Evolutionary conservation across 2,888 invertebrate species (phyloP).

Genomic region (Scaptomyza polygonia): DNA sequence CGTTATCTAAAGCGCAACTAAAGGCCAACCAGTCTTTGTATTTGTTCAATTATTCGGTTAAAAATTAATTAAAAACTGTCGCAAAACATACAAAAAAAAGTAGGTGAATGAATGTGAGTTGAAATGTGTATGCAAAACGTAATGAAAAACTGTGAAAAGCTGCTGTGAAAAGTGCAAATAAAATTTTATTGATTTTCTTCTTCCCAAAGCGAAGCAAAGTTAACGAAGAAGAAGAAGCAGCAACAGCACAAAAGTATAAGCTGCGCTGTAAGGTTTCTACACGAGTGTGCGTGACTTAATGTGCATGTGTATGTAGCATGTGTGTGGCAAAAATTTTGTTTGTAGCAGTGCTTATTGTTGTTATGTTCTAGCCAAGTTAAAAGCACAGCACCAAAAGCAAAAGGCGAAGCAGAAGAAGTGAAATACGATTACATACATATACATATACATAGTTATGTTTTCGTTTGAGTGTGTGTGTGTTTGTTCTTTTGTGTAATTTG

Average conservation of each 20-base stretch:
- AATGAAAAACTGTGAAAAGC: conserved; percentile 37
- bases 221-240: conserved; percentile 55
- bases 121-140: conserved; percentile 28
- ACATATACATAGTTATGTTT: background rate
- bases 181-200: conserved; percentile 71
- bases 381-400: conserved; percentile 56
- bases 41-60: conserved; percentile 42
- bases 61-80: conserved; percentile 42
- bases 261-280: conserved; percentile 76
- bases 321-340: conserved; percentile 66
- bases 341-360: conserved; percentile 63
- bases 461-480: conserved; percentile 9
- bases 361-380: conserved; percentile 78
- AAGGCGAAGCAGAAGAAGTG: conserved; percentile 52
- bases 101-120: conserved; percentile 42
- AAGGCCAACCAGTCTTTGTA: conserved; percentile 70
- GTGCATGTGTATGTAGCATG: conserved; percentile 28
- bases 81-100: conserved; percentile 53
- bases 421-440: conserved; percentile 33
- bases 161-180: conserved; percentile 66
- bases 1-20: conserved; percentile 62
- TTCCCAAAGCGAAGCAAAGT: conserved; percentile 38
- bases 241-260: conserved; percentile 69
- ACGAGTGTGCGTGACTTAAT: conserved; percentile 19
- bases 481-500: conserved; percentile 62